Evolutionary conservation across 2,888 invertebrate genomes (phyloP), one percentile per base, ranked within the genome.

Genomic region (Mycalesis mineus): DNA sequence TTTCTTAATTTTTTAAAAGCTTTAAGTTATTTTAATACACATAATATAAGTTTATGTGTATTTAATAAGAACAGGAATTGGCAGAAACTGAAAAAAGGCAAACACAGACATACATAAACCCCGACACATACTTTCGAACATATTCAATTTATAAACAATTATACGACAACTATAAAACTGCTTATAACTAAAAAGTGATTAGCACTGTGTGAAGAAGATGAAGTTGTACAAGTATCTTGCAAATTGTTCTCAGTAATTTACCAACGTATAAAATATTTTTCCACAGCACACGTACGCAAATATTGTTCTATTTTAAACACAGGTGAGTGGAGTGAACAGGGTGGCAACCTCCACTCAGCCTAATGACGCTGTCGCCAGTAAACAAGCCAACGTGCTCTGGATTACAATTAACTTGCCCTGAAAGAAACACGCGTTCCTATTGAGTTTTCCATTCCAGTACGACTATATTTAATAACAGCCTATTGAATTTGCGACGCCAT

Each of bases 361-460:
- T 82, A 82, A 81, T 80, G 78, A 77, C 70, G 72, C 73, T 76
- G 80, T 81, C 79, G 78, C 79, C 74, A 82, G 82, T 82, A 82
- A 84, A 83, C 82, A 84, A 78, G 73, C 72, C 74, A 74, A 71
- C 83, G 84, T 82, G 82, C 79, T 72, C 73, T 62, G 82, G 74
- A 69, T 81, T 73, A 76, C 75, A 82, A 84, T 82, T 81, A 81
- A 78, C 75, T 77, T 75, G 71, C 73, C 69, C 72, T 70, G 65
- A 66, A 72, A 71, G 77, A 80, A 77, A 76, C 79, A 80, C 77
- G 78, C 74, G 71, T 61, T 66, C 67, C 73, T 72, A 78, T 73
- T 72, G 71, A 74, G 65, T 62, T 68, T 64, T 60, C 59, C 57
- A 62, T 60, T 67, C 57, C 37, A 22, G 22, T 22, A 31, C 48